Base-by-base conservation (phyloP, 2,113 vertebrate genomes). In the Saimiri boliviensis region DNA sequence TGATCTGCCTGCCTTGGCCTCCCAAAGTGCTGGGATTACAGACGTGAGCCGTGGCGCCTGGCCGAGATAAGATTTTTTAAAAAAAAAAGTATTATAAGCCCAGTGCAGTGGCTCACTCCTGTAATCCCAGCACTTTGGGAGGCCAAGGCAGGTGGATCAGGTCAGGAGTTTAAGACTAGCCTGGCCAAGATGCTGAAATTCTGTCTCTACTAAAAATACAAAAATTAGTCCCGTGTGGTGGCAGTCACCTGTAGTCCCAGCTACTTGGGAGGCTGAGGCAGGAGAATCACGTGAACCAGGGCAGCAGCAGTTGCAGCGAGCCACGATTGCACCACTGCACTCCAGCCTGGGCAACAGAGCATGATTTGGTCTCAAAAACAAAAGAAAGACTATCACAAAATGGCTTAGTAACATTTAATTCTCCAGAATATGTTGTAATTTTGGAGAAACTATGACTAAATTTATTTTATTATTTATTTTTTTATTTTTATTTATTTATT, bases 381-480 rank as follows among this genome's bases (percentile, higher is more conserved):
- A 63, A 68, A 94, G 83, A 81, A 23, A 91, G 16, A 45, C 35
- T 83, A 84, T 74, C 35, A 35, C 40, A 74, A 60, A 95, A 86
- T 6, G 9, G 37, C 79, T 80, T 95, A 77, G 9, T 96, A 27
- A 68, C 37, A 25, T 95, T 81, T 45, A 95, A 1, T 93, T 97
- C 89, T 97, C 73, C 8, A 25, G n/a, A 91, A 54, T 83, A 35
- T 96, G 94, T 93, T 97, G 79, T 94, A 21, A 79, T 96, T 97
- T 85, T 91, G 73, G 74, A 97, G 98, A 91, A 97, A 86, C 35
- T 60, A 17, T 97, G 10, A 45, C 35, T 96, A 25, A 94, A 63
- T 63, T 63, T 63, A 63, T 63, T 63, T 63, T 63, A 13, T 30
- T 52, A 17, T 52, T 52, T 17, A 52, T 60, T 47, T 47, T 12